These are phyloP conservation scores for Magallana ariakensis DNA, from an alignment of 1,140 invertebrate genomes.

Conservation along the genomic window DNA sequence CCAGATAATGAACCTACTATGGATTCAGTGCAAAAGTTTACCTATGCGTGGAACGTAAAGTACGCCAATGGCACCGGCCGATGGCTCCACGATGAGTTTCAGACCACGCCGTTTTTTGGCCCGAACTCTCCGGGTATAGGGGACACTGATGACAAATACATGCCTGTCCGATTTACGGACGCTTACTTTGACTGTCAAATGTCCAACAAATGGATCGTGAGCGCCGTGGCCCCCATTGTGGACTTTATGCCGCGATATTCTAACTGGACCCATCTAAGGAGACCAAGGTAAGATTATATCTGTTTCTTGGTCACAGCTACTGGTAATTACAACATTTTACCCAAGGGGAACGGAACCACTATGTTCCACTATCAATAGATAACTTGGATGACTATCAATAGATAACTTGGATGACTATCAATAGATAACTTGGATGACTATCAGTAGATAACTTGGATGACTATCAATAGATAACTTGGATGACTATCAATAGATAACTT, in stretches of 20 bases:
- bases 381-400: no score
- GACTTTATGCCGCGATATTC: slow-evolving; percentile 95
- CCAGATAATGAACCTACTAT: slow-evolving; percentile 26
- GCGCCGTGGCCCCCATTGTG: slow-evolving; percentile 94
- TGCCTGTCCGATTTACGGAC: slow-evolving; percentile 94
- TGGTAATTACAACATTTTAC: no score
- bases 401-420: no score
- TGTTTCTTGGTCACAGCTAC: background rate
- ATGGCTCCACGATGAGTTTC: slow-evolving; percentile 66
- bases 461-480: no score
- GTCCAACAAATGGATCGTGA: slow-evolving; percentile 96
- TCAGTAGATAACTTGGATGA: no score
- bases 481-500: no score
- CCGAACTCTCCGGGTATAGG: slow-evolving; percentile 71
- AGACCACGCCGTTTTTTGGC: slow-evolving; percentile 74
- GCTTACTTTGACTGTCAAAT: slow-evolving; percentile 98
- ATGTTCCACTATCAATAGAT: no score
- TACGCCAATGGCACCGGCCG: slow-evolving; percentile 94
- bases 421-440: no score
- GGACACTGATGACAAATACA: slow-evolving; percentile 83
- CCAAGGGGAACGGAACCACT: no score
- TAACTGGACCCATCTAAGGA: slow-evolving; percentile 95
- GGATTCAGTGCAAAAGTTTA: slow-evolving; percentile 56
- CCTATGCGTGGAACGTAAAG: slow-evolving; percentile 82
- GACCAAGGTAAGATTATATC: slow-evolving; percentile 86